Base-by-base conservation (phyloP, 1,140 invertebrate genomes). In the Heliothis virescens region DNA sequence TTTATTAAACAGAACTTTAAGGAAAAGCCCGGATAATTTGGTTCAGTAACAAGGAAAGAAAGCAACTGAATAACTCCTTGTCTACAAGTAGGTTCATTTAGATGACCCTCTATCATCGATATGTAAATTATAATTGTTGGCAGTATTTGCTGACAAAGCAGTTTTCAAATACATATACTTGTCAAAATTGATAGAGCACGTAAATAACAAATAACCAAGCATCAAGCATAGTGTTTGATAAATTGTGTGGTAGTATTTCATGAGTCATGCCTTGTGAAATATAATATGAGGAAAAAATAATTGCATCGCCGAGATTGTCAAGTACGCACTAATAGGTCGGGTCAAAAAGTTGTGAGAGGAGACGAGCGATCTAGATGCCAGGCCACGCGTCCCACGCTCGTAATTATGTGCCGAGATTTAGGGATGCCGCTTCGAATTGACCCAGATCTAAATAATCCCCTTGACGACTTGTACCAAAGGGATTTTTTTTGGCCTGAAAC, bases 331-430 rank as follows among this genome's bases (percentile, higher is more conserved):
- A 87, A 86, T 86, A 84, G 85, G 84, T 83, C 81, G 74, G 84
- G 86, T 87, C 79, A 82, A 86, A 88, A 87, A 87, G 82, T 86
- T 83, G 82, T 84, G 67, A 84, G 75, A 73, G 83, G 80, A 69
- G 69, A 82, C 76, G 74, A 85, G 85, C 83, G 79, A 82, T 82
- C 81, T 85, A 73, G 76, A 84, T 85, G 75, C 59, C 81, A 79
- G 50, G 69, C 80, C 74, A 83, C 82, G 86, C 82, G 80, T 79
- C 75, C 83, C 80, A 50, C 59, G 84, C 67, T 50, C 79, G 85
- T 90, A 90, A 88, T 90, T 87, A 89, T 90, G 86, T 89, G 85
- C 81, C 73, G 85, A 87, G 86, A 89, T 91, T 91, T 90, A 86
- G 82, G 86, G 82, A 86, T 85, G 81, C 79, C 73, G 74, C 79